Evolutionary conservation across 2,888 invertebrate species (phyloP), one percentile per base, ranked within the genome.

Genomic region (Pemphredon lugubris): DNA sequence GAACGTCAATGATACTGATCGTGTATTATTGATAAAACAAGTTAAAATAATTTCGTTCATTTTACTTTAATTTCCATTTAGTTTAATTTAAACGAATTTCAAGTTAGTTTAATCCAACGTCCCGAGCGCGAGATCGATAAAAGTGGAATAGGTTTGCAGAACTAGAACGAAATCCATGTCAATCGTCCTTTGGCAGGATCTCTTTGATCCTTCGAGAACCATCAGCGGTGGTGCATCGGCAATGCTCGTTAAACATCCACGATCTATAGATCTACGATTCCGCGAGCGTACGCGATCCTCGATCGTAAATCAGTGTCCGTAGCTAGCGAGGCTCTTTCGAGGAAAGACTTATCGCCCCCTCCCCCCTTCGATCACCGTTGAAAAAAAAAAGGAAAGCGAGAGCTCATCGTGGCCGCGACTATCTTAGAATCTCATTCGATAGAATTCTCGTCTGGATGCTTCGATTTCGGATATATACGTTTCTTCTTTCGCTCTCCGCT

Each of bases 191-290:
- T 7, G 34, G 23, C 13, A 42, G 21, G 32, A 59, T 61, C 61
- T 51, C 37, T 78, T 76, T 73, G 74, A 61, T 69, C 65, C 55
- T 47, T 18, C 18, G 60, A 68, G 34, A 73, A 30, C 48, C 26
- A 72, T 55, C 14, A 37, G 18, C 32, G 23, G 13, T 39, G 47
- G 34, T 14, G 23, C 32, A 50, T 54, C 37, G 45, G 18, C 39
- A 37, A 63, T 26, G 18, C 55, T 59, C 44, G 67, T 59, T 55
- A 55, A 61, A 47, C 13, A n/a, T 9, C 48, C 54, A 7, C 16
- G 44, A 6, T 18, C 44, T 39, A 30, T 2, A 21, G 48, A 67
- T 57, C 30, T 21, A n/a, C 47, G 9, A 13, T 67, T 30, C 14
- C 48, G 7, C 45, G 23, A 40, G n/a, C 18, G 14, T n/a, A 32